Evolutionary conservation across 2,888 invertebrate genomes (phyloP).

Genomic region (Tetramorium bicarinatum): DNA sequence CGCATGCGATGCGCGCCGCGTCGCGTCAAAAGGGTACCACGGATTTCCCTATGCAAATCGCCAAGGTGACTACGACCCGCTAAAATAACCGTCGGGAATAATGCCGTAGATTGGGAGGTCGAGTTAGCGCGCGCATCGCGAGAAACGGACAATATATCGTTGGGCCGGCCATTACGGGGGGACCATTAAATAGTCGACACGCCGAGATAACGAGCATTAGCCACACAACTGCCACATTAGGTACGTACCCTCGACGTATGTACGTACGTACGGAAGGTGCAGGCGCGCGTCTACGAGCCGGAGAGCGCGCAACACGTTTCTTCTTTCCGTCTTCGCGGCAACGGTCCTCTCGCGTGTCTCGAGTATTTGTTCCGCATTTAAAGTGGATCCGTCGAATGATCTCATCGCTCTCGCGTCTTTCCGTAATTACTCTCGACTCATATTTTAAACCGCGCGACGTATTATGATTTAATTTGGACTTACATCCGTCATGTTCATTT

Average conservation of each 20-base stretch:
- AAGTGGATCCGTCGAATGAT: background rate
- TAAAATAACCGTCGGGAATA: slow-evolving; percentile 84
- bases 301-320: slow-evolving; percentile 59
- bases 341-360: slow-evolving; percentile 41
- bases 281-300: slow-evolving; percentile 70
- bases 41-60: slow-evolving; percentile 76
- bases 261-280: slow-evolving; percentile 68
- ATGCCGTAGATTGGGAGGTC: slow-evolving; percentile 80
- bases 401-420: background rate
- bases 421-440: background rate
- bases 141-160: slow-evolving; percentile 80
- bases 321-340: slow-evolving; percentile 30
- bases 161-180: slow-evolving; percentile 83
- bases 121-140: slow-evolving; percentile 80
- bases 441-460: background rate
- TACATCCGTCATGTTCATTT: background rate
- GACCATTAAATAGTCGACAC: slow-evolving; percentile 86
- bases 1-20: slow-evolving; percentile 64
- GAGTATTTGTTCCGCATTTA: slow-evolving; percentile 19
- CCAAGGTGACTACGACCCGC: slow-evolving; percentile 63
- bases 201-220: slow-evolving; percentile 86
- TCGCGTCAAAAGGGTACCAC: slow-evolving; percentile 73
- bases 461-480: background rate
- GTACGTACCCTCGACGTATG: slow-evolving; percentile 68
- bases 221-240: slow-evolving; percentile 82